Conservation (phyloP, 1,140 invertebrate species). For the Ostrea edulis region DNA sequence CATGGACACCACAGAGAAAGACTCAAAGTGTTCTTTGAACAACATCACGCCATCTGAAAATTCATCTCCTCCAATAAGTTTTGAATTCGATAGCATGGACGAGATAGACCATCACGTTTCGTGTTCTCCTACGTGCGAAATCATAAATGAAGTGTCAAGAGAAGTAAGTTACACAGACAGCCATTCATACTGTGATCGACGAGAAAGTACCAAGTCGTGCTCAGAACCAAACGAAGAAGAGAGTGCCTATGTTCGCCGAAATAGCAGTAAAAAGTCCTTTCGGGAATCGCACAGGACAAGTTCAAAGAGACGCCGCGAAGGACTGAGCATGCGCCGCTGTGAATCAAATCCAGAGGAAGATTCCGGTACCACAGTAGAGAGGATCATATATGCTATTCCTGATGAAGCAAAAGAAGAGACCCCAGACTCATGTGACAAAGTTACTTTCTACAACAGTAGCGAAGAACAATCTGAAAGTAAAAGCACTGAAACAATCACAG, state of each 20-base stretch:
- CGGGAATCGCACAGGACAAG: background rate
- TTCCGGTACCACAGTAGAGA: conserved; percentile 1
- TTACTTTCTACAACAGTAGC: background rate
- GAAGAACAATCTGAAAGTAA: background rate
- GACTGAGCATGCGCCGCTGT: conserved; percentile 24
- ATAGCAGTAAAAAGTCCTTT: conserved; percentile 13
- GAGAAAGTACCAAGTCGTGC: conserved; percentile 10
- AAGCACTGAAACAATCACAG: conserved; percentile 26
- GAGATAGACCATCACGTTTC: conserved; percentile 24
- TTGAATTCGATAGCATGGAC: conserved; percentile 35
- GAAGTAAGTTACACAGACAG: conserved; percentile 29
- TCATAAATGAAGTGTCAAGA: conserved; percentile 35
- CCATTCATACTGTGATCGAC: conserved; percentile 24
- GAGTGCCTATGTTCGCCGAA: background rate
- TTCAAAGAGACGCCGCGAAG: background rate
- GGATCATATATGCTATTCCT: conserved; percentile 18
- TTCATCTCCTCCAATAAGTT: conserved; percentile 36
- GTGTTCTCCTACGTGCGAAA: conserved; percentile 14
- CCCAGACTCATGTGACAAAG: background rate
- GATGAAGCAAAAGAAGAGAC: conserved; percentile 24
- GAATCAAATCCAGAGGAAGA: conserved; percentile 23
- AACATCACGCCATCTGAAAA: conserved; percentile 41
- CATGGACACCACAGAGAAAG: conserved; percentile 53
- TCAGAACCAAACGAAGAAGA: conserved; percentile 16
- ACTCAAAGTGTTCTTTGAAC: conserved; percentile 44